Base-by-base conservation (phyloP, 2,888 invertebrate species). In the Nomada fabriciana region DNA sequence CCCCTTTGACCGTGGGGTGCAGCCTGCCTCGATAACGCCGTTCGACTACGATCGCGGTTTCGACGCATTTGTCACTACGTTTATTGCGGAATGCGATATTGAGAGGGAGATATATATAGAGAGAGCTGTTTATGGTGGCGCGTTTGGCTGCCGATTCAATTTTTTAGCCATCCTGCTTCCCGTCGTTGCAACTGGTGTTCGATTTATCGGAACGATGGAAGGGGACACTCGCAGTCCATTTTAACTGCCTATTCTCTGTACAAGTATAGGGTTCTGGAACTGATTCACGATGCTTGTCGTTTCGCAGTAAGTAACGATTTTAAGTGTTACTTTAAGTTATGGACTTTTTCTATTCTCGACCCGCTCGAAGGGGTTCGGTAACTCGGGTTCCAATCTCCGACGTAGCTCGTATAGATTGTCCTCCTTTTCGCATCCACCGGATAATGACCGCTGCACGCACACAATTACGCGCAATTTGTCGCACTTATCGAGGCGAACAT, bases 391-490 rank as follows among this genome's bases (percentile, higher is more conserved):
- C 18, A 53, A n/a, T n/a, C 18, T 5, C 18, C 18, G 50, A 18
- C 36, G 55, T 20, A 20, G 42, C 42, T 47, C 50, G 25, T 68
- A 72, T 55, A 63, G 65, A 64, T 74, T 81, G 72, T 67, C 67
- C 65, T 50, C 60, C 43, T 84, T 86, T 86, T 86, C 80, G 72
- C 82, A 77, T 80, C 68, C 60, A 23, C 65, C 55, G 76, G 67
- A 71, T 84, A 86, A 84, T 82, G 64, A 76, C 63, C 73, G 76
- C 61, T 68, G 73, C 77, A 78, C 84, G 77, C 82, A 80, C 76
- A 71, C 84, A 76, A 86, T 86, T 86, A 86, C 87, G 78, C 74
- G 84, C 86, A 86, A 86, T 86, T 86, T 86, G 86, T 86, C 87
- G 82, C 80, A 86, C 71, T 86, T 86, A 86, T 86, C 86, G 84